Evolutionary conservation across 2,113 vertebrate genomes (phyloP), one percentile per base, ranked within the genome.

Genomic region (Micromys minutus): DNA sequence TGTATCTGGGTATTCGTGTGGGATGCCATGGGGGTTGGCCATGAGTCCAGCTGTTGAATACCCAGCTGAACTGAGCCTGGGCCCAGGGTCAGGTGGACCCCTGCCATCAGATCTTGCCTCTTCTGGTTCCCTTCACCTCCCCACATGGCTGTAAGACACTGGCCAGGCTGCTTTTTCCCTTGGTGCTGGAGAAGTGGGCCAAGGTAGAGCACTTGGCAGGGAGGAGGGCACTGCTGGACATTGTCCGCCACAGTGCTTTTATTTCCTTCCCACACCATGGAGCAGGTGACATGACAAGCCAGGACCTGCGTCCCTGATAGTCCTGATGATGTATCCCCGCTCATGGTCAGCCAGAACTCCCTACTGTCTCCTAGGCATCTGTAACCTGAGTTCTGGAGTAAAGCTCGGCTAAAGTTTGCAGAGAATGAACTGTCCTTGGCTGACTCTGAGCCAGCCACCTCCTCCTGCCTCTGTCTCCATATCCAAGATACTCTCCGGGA

Each of bases 121-220:
- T 34, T 36, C 21, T n/a, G 36, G 6, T 61, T 55, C 52, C 15
- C 15, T 87, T 76, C 0, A 4, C 13, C 34, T 69, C 88, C 89
- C 0, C 13, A 16, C 1, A 1, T 24, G 39, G 69, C 45, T 4
- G 57, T 4, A 45, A 10, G 61, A 50, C 19, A 29, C 61, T 26
- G 11, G 1, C 39, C 57, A 17, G 34, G 65, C 63, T 29, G 12
- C 31, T n/a, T 45, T 31, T 31, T 42, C 19, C 3, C 42, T 34
- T 0, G 0, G 21, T 61, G n/a, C 69, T 31, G 1, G 47, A 47
- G 34, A 47, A 61, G 80, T 5, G 22, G 57, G 34, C 3, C 0
- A 10, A 0, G 4, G 3, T 36, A 0, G 45, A 52, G 3, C 1
- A 67, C 19, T 1, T 16, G 74, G 17, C n/a, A 63, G 3, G 7